Evolutionary conservation across 53 echinoderm and acorn worm species (phyloP).

Genomic region (Stichopus horrens): DNA sequence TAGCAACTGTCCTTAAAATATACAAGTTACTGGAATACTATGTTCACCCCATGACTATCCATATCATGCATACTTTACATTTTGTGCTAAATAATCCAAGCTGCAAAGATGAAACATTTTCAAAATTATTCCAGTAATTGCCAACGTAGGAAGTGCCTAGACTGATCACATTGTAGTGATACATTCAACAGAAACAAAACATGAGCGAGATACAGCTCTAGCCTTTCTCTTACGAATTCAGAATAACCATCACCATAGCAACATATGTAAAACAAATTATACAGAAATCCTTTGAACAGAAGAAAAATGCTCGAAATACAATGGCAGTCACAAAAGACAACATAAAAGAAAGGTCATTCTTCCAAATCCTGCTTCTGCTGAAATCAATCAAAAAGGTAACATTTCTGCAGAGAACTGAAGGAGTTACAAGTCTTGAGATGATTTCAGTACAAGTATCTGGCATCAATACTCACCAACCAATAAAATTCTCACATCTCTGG

Average conservation of each 20-base stretch:
- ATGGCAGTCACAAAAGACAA: background rate
- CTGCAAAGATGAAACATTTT: no score
- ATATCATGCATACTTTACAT: no score
- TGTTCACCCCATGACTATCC: no score
- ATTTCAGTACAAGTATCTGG: background rate
- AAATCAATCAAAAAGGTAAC: background rate
- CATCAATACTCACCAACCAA: conserved; percentile 42
- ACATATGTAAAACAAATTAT: background rate
- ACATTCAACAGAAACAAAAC: no score
- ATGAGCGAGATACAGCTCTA: no score
- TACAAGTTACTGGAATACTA: no score
- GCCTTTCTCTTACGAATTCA: background rate
- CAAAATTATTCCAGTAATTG: no score
- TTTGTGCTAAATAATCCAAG: no score
- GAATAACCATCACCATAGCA: background rate
- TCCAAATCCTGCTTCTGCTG: background rate
- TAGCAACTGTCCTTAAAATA: no score
- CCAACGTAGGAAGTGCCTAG: no score
- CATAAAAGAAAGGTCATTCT: background rate
- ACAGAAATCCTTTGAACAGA: background rate
- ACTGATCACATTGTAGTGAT: no score
- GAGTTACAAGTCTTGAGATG: background rate
- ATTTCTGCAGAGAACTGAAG: background rate
- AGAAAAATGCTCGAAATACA: background rate
- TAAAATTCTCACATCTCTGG: conserved; percentile 41